A percentile compares a stretch with the other conserved stretches of the same genome.
Evolutionary conservation across 2,888 invertebrate genomes (phyloP).

Genomic region (Xestoiulus laeticollis): DNA sequence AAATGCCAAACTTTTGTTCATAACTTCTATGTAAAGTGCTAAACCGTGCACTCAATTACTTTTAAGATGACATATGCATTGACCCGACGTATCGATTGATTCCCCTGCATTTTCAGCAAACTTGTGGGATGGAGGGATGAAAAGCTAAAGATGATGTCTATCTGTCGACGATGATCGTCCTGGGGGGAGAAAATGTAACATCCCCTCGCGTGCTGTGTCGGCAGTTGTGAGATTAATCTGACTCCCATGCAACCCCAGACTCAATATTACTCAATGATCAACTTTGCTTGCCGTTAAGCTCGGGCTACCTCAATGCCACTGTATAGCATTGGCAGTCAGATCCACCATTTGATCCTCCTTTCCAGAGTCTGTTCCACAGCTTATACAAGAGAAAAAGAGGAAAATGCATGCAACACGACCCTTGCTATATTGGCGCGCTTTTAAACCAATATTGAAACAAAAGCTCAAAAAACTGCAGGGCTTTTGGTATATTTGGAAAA

Average conservation of each 20-base stretch:
- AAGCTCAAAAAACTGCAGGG: conserved; percentile 20
- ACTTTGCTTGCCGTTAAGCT: conserved; percentile 6
- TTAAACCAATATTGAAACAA: conserved; percentile 43
- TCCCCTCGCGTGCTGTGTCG: conserved; percentile 23
- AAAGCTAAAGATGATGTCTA: conserved; percentile 30
- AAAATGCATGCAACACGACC: conserved; percentile 15
- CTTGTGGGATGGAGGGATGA: background rate
- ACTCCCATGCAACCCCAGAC: conserved; percentile 24
- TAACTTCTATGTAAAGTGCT: conserved; percentile 41
- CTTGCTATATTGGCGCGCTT: conserved; percentile 36
- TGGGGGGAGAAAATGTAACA: conserved; percentile 7
- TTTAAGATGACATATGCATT: conserved; percentile 46
- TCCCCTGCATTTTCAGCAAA: background rate
- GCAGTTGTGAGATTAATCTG: conserved; percentile 35
- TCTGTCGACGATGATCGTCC: conserved; percentile 41
- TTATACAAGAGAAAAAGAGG: background rate
- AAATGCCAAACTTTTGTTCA: conserved; percentile 43
- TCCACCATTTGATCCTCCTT: background rate
- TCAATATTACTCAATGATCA: conserved; percentile 17
- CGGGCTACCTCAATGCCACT: background rate
- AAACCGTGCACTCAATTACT: conserved; percentile 43
- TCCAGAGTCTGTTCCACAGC: background rate
- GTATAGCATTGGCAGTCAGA: background rate
- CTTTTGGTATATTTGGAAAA: conserved; percentile 10
- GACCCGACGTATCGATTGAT: conserved; percentile 46